Base-by-base conservation (phyloP, 1,140 invertebrate genomes). In the Drosophila baimaii region DNA sequence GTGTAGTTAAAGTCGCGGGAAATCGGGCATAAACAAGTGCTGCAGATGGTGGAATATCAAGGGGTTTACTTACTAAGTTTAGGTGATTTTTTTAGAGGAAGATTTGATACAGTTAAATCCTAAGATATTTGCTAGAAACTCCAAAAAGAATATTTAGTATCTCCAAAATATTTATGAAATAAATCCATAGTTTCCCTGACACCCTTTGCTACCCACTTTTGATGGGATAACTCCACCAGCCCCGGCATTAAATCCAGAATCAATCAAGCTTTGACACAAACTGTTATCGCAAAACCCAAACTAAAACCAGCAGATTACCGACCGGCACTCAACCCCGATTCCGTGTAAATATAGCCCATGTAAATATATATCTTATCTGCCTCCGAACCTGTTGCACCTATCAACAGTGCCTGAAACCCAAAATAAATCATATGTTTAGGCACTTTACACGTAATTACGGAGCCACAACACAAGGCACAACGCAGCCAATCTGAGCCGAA, bases 381-480 rank as follows among this genome's bases (percentile, higher is more conserved):
- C 13, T 10, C 35, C 21, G 62, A 80, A 83, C 81, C 81, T 83
- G 81, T 84, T 83, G 80, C 73, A 59, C 62, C 63, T 46, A 33
- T 43, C 47, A 70, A 35, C 64, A 33, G 29, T 37, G 46, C 41
- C 31, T 31, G 54, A 43, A 69, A 52, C 64, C 64, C 31, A 61
- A 88, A 83, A 78, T 86, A 88, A 86, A 88, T 89, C 83, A 83
- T 88, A 83, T 88, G 84, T 61, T 88, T 83, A 70, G 72, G 66
- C 83, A 89, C 72, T 89, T 88, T 83, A 88, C 83, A 88, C 83
- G 88, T 88, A 88, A 88, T 88, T 89, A 89, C 66, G 62, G 64
- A 25, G 37, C 46, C 72, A 57, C 37, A 66, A 69, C 63, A n/a
- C n/a, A n/a, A n/a, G n/a, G n/a, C n/a, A n/a, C n/a, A 74, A 70